Conservation (phyloP, 2,113 vertebrate species). For the Platycercus adscitus region DNA sequence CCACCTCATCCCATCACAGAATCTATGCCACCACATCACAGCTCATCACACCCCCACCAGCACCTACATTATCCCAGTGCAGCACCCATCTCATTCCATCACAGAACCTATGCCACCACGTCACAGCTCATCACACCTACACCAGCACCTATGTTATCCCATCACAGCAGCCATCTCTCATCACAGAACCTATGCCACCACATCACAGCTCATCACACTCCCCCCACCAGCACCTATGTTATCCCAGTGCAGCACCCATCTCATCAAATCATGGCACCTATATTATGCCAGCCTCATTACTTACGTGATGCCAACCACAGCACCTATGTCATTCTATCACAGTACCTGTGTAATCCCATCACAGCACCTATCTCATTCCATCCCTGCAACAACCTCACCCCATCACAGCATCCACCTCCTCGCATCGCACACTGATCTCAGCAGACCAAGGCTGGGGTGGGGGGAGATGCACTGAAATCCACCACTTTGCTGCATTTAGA, state of each 20-base stretch:
- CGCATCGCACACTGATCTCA: neutral
- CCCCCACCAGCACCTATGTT: neutral
- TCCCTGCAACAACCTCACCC: neutral
- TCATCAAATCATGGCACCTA: neutral
- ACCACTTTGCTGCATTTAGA: neutral
- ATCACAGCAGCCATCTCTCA: neutral
- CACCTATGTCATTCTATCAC: neutral
- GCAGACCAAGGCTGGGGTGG: neutral
- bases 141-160: neutral
- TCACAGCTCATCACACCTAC: no score
- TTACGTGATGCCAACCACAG: no score
- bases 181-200: no score
- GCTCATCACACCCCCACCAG: neutral
- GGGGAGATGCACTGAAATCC: neutral
- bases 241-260: no score
- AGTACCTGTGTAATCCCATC: neutral
- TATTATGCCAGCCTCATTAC: no score
- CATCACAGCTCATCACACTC: neutral
- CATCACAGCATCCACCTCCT: neutral
- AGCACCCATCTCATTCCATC: neutral
- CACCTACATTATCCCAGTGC: no score
- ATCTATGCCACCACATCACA: neutral
- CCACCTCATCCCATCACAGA: neutral
- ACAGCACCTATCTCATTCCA: neutral
- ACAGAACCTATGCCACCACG: neutral